These are phyloP conservation scores for Neogobius melanostomus DNA, from an alignment of 2,113 vertebrate genomes.

Conservation along the genomic window DNA sequence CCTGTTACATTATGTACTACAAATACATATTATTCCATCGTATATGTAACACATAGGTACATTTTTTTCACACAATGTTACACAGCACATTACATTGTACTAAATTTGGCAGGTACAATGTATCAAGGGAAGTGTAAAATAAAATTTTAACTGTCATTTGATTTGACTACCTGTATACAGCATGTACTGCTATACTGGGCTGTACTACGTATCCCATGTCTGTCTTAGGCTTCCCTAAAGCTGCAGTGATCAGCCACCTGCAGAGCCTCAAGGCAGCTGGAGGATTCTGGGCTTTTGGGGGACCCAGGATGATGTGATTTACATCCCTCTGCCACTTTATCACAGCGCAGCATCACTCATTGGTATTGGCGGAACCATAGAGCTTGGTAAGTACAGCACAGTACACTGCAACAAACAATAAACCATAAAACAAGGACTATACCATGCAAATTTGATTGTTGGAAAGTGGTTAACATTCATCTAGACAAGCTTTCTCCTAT, in stretches of 20 bases:
- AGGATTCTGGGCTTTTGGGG: slow-evolving; percentile 85
- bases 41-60: too few relatives aligned
- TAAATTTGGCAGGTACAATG: too few relatives aligned
- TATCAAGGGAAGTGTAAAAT: too few relatives aligned
- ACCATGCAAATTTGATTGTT: too few relatives aligned
- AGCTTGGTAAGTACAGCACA: slow-evolving; percentile 79
- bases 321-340: slow-evolving; percentile 90
- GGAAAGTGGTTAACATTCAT: too few relatives aligned
- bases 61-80: too few relatives aligned
- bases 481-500: too few relatives aligned
- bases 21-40: too few relatives aligned
- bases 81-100: too few relatives aligned
- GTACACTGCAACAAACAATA: not conserved
- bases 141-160: too few relatives aligned
- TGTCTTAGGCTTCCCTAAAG: slow-evolving; percentile 87
- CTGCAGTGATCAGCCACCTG: slow-evolving; percentile 88
- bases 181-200: not conserved
- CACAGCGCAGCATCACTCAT: slow-evolving; percentile 89
- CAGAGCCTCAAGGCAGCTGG: slow-evolving; percentile 81
- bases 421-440: too few relatives aligned
- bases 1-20: too few relatives aligned
- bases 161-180: not conserved
- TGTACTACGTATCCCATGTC: not conserved
- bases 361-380: slow-evolving; percentile 89
- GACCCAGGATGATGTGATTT: slow-evolving; percentile 81